A percentile compares a stretch with the other conserved stretches of the same genome.
These are phyloP conservation scores for Sciurus niger DNA, from an alignment of 2,113 vertebrate genomes.

Conservation along the genomic window DNA sequence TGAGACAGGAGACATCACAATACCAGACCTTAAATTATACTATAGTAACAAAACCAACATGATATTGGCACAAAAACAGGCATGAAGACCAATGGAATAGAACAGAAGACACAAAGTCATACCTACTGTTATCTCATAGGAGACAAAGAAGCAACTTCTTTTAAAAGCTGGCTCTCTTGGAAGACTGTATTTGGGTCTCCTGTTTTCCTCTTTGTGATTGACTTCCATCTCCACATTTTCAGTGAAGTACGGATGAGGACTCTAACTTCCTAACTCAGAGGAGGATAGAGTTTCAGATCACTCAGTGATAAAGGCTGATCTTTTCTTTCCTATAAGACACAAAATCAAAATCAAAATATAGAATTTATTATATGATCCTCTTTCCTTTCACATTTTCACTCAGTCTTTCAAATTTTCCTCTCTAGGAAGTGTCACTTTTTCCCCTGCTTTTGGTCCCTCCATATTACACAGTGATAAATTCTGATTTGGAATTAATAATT, in stretches of 20 bases:
- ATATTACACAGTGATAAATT: neutral
- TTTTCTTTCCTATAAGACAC: neutral
- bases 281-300: neutral
- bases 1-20: too few species aligned
- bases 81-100: too few species aligned
- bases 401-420: neutral
- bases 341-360: neutral
- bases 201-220: neutral
- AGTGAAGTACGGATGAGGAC: neutral
- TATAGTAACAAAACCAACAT: too few species aligned
- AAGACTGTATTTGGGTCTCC: neutral
- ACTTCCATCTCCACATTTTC: neutral
- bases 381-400: neutral
- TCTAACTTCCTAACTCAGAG: rapidly evolving
- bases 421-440: neutral
- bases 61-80: too few species aligned
- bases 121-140: too few species aligned
- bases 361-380: neutral
- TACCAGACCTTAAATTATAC: too few species aligned
- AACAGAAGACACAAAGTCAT: too few species aligned
- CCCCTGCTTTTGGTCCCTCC: rapidly evolving
- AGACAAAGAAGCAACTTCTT: neutral
- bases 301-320: neutral
- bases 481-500: neutral
- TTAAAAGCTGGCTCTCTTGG: neutral